Conservation (phyloP, 2,888 invertebrate genomes). For the Pegoplata infirma region DNA sequence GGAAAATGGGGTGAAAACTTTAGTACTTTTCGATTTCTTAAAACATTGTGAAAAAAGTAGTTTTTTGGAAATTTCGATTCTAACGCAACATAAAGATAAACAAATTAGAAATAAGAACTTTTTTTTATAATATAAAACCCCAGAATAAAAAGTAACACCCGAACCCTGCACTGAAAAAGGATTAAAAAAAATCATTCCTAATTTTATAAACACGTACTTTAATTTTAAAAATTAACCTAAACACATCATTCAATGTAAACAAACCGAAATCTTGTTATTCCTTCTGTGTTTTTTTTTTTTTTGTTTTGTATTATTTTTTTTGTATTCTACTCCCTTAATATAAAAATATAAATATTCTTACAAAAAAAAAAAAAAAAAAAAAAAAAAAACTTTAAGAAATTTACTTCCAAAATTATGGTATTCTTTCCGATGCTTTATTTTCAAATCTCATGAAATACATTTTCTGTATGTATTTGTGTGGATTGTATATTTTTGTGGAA, state of each 20-base stretch:
- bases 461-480: slow-evolving; percentile 67
- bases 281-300: background rate
- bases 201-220: background rate
- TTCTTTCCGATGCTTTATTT: slow-evolving; percentile 33
- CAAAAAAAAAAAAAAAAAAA: background rate
- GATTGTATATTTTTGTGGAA: slow-evolving; percentile 73
- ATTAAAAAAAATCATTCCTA: background rate
- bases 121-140: too few species aligned
- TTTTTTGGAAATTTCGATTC: too few species aligned
- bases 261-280: slow-evolving; percentile 53
- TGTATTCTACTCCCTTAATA: slow-evolving; percentile 47
- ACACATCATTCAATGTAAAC: slow-evolving; percentile 54
- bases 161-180: too few species aligned
- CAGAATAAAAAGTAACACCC: too few species aligned
- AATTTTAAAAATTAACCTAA: background rate
- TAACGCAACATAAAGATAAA: too few species aligned
- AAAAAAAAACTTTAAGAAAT: slow-evolving; percentile 38
- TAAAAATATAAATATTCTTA: slow-evolving; percentile 11
- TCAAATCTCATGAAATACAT: slow-evolving; percentile 62
- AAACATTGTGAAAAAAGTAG: too few species aligned
- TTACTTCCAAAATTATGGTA: slow-evolving; percentile 32
- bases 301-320: slow-evolving; percentile 7
- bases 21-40: too few species aligned
- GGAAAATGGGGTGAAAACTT: too few species aligned
- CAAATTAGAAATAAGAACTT: too few species aligned